Evolutionary conservation across 2,113 vertebrate genomes (phyloP).

Genomic region (Genyomyrus donnyi): DNA sequence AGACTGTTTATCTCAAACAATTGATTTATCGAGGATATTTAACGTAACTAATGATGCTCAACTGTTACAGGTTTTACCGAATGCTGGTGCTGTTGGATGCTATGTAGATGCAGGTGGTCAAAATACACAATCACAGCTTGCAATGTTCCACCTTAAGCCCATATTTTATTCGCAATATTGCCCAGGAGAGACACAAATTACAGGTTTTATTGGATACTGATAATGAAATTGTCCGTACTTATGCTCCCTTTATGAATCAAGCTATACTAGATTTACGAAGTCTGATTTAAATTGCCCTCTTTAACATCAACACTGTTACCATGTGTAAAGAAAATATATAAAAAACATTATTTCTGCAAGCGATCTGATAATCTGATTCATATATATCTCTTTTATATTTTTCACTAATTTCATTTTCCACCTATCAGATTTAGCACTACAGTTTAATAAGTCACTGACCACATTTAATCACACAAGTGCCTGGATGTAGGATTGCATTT

Average conservation of each 20-base stretch:
- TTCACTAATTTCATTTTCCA: neutral
- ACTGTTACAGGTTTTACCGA: neutral
- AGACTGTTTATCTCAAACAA: neutral
- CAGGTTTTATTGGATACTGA: neutral
- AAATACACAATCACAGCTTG: neutral
- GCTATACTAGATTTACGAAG: neutral
- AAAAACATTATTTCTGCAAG: neutral
- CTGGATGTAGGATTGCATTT: neutral
- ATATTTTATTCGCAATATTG: neutral
- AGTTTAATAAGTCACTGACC: neutral
- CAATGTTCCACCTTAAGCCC: neutral
- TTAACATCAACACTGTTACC: neutral
- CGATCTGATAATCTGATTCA: neutral
- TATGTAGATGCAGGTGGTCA: neutral
- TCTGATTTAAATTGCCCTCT: neutral
- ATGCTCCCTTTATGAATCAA: neutral
- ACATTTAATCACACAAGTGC: neutral
- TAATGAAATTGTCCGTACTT: neutral
- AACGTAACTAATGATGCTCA: neutral
- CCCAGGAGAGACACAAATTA: neutral
- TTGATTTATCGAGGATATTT: neutral
- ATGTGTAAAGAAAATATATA: neutral
- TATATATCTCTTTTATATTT: neutral
- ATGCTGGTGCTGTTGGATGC: neutral
- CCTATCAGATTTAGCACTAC: neutral